phyloP scores from a whole-genome alignment of 2,888 invertebrate species.

The Chymomyza procnemis region DNA sequence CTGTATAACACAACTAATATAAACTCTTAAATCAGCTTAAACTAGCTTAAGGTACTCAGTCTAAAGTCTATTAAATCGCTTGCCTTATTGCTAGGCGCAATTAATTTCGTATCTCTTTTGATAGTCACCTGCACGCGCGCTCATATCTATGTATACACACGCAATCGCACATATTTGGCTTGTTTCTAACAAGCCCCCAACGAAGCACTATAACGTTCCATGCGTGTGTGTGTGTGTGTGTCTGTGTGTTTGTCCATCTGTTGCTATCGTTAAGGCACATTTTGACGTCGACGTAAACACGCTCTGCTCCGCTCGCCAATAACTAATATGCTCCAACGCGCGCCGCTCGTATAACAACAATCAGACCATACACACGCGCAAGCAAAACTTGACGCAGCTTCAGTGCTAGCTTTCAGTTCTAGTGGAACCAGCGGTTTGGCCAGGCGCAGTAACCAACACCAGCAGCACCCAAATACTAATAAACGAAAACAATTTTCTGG shows the following conservation, averaged over 20 bases:
- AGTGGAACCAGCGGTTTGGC: slow-evolving; percentile 65
- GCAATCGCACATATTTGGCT: neutral
- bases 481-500: neutral
- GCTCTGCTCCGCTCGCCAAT: neutral
- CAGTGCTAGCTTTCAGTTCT: slow-evolving; percentile 70
- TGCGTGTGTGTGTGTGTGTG: neutral
- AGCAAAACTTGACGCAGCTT: slow-evolving; percentile 50
- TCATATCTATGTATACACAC: neutral
- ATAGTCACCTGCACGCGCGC: slow-evolving; percentile 26
- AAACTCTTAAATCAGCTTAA: too few relatives aligned
- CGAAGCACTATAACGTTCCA: neutral
- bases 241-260: neutral
- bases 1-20: too few relatives aligned
- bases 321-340: neutral
- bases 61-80: neutral
- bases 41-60: neutral
- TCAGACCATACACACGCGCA: slow-evolving; percentile 2
- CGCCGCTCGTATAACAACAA: neutral
- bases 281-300: slow-evolving; percentile 16
- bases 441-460: slow-evolving; percentile 34
- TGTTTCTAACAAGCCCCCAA: slow-evolving; percentile 1
- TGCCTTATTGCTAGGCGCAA: neutral
- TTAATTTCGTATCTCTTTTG: neutral
- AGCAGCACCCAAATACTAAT: neutral
- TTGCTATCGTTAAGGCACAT: slow-evolving; percentile 26